Evolutionary conservation across 2,888 invertebrate species (phyloP).

Genomic region (Brenthis hecate): DNA sequence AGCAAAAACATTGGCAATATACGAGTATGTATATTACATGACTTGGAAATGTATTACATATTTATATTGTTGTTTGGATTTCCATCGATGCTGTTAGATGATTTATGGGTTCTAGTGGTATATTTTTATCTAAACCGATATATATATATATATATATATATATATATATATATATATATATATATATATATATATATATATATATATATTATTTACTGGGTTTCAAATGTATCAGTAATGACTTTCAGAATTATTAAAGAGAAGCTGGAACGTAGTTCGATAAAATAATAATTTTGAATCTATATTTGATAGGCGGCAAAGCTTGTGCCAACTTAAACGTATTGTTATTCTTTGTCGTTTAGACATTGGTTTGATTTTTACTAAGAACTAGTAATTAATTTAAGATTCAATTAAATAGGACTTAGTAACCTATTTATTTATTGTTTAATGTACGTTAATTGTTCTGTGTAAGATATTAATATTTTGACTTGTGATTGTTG

Average conservation of each 20-base stretch:
- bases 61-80: constrained; percentile 27
- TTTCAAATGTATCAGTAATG: constrained; percentile 27
- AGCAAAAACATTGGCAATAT: neutral
- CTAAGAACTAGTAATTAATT: too few species aligned
- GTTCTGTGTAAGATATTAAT: too few species aligned
- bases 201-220: constrained; percentile 16
- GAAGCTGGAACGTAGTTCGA: constrained; percentile 4
- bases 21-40: neutral
- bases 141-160: constrained; percentile 20
- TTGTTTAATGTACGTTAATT: too few species aligned
- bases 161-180: constrained; percentile 25
- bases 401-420: too few species aligned
- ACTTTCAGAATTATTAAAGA: constrained; percentile 26
- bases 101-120: constrained; percentile 27
- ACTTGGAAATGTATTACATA: constrained; percentile 23
- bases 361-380: too few species aligned
- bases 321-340: too few species aligned
- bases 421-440: too few species aligned
- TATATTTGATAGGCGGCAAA: neutral
- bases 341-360: too few species aligned
- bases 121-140: constrained; percentile 19
- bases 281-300: constrained; percentile 2
- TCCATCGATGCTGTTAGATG: constrained; percentile 25
- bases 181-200: constrained; percentile 22
- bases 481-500: too few species aligned